A percentile compares a stretch with the other conserved stretches of the same genome.
Conservation (phyloP, 2,888 invertebrate species). For the Clepsis dumicolana region DNA sequence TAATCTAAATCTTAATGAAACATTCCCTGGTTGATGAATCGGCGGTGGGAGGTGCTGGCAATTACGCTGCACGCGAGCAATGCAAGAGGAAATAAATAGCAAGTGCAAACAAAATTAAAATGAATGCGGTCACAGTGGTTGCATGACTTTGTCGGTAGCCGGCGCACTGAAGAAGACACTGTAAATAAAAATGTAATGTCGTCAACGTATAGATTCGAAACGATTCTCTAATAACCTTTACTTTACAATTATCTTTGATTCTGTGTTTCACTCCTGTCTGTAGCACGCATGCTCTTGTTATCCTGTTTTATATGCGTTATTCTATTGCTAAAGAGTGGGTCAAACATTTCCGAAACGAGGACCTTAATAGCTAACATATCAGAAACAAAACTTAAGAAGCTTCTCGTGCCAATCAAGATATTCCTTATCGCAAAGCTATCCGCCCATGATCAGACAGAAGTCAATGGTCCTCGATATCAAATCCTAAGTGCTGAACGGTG, state of each 20-base stretch:
- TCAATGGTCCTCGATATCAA: constrained; percentile 14
- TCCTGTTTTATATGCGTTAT: neutral
- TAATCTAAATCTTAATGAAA: constrained; percentile 44
- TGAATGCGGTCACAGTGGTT: constrained; percentile 18
- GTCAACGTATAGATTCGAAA: neutral
- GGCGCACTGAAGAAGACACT: neutral
- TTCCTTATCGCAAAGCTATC: neutral
- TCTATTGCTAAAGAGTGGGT: neutral
- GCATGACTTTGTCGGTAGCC: constrained; percentile 1
- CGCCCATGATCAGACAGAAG: neutral
- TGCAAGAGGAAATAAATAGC: constrained; percentile 36
- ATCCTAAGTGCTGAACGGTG: constrained; percentile 31
- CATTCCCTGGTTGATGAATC: constrained; percentile 42
- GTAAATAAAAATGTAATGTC: neutral
- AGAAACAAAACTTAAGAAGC: neutral
- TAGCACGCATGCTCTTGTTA: neutral
- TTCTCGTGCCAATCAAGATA: neutral
- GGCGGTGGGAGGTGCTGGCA: constrained; percentile 46
- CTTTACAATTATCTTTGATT: neutral
- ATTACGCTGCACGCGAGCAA: constrained; percentile 45
- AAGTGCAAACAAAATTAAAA: constrained; percentile 34
- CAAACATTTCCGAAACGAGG: neutral
- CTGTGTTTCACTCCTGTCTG: neutral
- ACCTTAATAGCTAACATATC: neutral
- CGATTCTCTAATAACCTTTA: too few species aligned